Conservation (phyloP, 2,797 vertebrate species). For the Gouania willdenowi region DNA sequence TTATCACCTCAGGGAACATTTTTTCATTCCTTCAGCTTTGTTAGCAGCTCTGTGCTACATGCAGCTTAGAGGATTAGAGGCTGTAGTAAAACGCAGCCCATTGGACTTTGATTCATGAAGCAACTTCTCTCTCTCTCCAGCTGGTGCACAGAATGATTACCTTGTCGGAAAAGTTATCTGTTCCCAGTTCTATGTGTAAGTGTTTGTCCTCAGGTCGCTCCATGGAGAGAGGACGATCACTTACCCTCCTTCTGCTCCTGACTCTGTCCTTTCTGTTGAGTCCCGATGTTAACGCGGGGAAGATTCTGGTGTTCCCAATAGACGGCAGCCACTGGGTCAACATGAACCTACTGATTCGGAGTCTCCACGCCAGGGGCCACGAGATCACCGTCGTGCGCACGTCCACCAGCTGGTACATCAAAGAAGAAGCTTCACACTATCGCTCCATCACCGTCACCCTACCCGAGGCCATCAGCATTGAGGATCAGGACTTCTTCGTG, state of each 20-base stretch:
- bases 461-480: slow-evolving; percentile 44
- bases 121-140: too few relatives aligned
- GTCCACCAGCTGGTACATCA: slow-evolving; percentile 69
- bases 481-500: slow-evolving; percentile 60
- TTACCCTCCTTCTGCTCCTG: slow-evolving; percentile 22
- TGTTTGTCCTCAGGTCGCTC: slow-evolving; percentile 4
- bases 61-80: too few relatives aligned
- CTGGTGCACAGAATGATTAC: too few relatives aligned
- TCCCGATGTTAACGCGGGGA: slow-evolving; percentile 40
- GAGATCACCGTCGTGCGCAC: slow-evolving; percentile 67
- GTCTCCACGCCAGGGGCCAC: slow-evolving; percentile 62
- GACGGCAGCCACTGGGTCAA: slow-evolving; percentile 79
- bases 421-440: slow-evolving; percentile 62
- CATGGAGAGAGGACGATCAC: slow-evolving; percentile 37
- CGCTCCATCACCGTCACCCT: slow-evolving; percentile 60
- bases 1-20: too few relatives aligned
- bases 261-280: slow-evolving; percentile 5
- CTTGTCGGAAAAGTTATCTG: too few relatives aligned
- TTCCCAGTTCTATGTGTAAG: too few relatives aligned
- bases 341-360: slow-evolving; percentile 70
- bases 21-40: too few relatives aligned
- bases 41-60: too few relatives aligned
- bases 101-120: too few relatives aligned
- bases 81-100: too few relatives aligned
- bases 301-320: slow-evolving; percentile 72